These are phyloP conservation scores for Nothocercus nigrocapillus DNA, from an alignment of 2,113 vertebrate species.

Conservation along the genomic window DNA sequence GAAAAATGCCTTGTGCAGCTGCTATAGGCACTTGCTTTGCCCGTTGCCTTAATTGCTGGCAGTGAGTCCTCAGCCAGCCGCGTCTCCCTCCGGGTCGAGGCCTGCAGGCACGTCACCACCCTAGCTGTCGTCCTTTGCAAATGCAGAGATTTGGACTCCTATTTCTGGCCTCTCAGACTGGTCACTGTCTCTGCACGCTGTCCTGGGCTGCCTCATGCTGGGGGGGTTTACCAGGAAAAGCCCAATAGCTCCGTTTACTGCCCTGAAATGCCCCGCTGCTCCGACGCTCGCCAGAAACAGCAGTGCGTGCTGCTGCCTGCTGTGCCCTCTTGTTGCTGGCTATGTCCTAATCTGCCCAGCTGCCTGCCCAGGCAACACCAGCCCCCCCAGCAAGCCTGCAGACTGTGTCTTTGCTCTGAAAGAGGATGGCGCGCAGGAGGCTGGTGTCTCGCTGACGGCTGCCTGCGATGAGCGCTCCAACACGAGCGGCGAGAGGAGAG, in stretches of 20 bases:
- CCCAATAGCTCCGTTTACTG: background rate
- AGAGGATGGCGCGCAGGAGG: background rate
- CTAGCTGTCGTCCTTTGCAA: background rate
- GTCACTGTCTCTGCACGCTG: background rate
- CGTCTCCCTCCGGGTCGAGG: background rate
- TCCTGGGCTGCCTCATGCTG: background rate
- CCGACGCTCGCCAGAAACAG: background rate
- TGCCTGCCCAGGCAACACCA: background rate
- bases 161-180: background rate
- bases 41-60: background rate
- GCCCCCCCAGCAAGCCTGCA: background rate
- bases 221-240: background rate
- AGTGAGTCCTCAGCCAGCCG: background rate
- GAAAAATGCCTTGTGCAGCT: background rate
- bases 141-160: background rate
- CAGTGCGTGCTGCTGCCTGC: background rate
- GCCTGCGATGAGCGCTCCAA: background rate
- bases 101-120: background rate
- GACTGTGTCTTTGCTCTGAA: background rate
- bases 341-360: background rate
- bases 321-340: background rate
- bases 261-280: background rate
- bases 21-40: background rate
- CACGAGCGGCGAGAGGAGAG: background rate
- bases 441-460: background rate